These are phyloP conservation scores for Meliscaeva auricollis DNA, from an alignment of 2,888 invertebrate species.

Conservation along the genomic window DNA sequence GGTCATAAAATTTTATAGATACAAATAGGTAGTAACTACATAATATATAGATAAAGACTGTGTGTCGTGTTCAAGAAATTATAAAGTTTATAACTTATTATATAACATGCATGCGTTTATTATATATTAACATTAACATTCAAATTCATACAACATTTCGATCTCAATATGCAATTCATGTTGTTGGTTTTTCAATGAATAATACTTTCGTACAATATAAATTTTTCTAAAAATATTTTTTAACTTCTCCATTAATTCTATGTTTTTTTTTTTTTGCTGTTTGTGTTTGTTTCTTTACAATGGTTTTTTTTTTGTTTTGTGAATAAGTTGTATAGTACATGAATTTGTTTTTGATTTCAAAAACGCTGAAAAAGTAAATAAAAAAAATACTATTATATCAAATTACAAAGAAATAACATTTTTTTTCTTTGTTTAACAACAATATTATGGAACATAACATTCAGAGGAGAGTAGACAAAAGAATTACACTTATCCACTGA, in stretches of 20 bases:
- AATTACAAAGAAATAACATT: conserved; percentile 34
- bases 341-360: conserved; percentile 39
- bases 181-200: conserved; percentile 29
- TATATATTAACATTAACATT: too few relatives aligned
- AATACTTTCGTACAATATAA: conserved; percentile 47
- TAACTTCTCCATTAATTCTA: background rate
- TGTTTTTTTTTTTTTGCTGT: conserved; percentile 35
- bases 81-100: too few relatives aligned
- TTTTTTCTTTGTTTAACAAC: conserved; percentile 15
- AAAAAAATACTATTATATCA: conserved; percentile 38
- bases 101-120: too few relatives aligned
- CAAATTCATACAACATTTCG: background rate
- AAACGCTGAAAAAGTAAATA: conserved; percentile 68
- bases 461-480: conserved; percentile 6
- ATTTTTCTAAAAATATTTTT: conserved; percentile 68
- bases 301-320: conserved; percentile 6
- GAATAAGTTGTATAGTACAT: conserved; percentile 39
- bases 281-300: conserved; percentile 27
- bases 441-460: conserved; percentile 34
- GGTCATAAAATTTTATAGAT: too few relatives aligned
- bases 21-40: too few relatives aligned
- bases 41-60: too few relatives aligned
- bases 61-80: too few relatives aligned
- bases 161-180: background rate
- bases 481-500: background rate